Evolutionary conservation across 2,888 invertebrate species (phyloP).

Genomic region (Hedya salicella): DNA sequence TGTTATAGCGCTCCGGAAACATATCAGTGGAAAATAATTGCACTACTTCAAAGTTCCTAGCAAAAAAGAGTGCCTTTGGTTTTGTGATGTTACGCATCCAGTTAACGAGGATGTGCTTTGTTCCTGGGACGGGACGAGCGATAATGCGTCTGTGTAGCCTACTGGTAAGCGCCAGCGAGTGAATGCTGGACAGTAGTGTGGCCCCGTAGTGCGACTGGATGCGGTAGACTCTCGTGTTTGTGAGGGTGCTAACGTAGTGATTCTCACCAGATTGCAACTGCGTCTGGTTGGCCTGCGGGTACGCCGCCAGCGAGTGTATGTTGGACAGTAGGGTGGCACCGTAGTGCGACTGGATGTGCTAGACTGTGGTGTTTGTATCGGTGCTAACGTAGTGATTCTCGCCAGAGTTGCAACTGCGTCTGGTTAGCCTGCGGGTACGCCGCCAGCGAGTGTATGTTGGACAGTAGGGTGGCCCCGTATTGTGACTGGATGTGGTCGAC

Average conservation of each 20-base stretch:
- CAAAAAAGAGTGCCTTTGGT: too few species aligned
- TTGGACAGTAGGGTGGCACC: conserved; percentile 95
- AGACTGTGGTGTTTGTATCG: conserved; percentile 89
- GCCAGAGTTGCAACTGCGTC: conserved; percentile 96
- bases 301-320: conserved; percentile 95
- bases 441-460: conserved; percentile 95
- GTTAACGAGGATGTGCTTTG: too few species aligned
- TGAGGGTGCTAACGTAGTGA: too few species aligned
- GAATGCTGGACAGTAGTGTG: conserved; percentile 95
- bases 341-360: conserved; percentile 98
- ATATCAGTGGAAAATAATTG: too few species aligned
- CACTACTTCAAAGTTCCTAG: too few species aligned
- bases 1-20: too few species aligned
- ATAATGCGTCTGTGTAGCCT: conserved; percentile 97
- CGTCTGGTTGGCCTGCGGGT: conserved; percentile 97
- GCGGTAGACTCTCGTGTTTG: conserved; percentile 90
- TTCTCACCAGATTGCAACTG: conserved; percentile 94
- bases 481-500: conserved; percentile 98
- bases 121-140: too few species aligned
- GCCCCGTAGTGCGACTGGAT: conserved; percentile 98
- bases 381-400: conserved; percentile 50
- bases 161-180: conserved; percentile 95
- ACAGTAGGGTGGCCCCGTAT: conserved; percentile 95
- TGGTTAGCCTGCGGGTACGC: conserved; percentile 97
- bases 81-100: too few species aligned